Conservation (phyloP, 2,113 vertebrate species). For the Leptodactylus fuscus region DNA sequence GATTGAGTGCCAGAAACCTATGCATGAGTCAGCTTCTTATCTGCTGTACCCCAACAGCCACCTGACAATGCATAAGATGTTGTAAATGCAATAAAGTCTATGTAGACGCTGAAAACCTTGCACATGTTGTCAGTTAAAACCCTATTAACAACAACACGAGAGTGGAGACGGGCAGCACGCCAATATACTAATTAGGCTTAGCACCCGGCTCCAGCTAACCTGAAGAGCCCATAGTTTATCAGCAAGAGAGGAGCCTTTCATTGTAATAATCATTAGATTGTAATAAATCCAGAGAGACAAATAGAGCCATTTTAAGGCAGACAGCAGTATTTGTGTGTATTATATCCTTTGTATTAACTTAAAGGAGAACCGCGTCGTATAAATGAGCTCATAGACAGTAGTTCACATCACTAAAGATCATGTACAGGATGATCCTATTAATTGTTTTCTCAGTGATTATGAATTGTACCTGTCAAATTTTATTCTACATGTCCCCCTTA, state of each 20-base stretch:
- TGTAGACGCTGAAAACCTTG: neutral
- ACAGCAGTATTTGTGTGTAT: conserved; percentile 11
- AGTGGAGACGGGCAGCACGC: conserved; percentile 31
- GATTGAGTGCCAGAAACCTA: neutral
- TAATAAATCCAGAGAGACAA: conserved; percentile 37
- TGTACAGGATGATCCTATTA: too few relatives aligned
- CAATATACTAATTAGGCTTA: conserved; percentile 28
- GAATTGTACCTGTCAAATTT: too few relatives aligned
- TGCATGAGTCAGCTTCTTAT: neutral
- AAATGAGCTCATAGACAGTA: too few relatives aligned
- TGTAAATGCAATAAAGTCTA: neutral
- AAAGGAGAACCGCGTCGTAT: neutral
- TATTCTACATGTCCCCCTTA: too few relatives aligned
- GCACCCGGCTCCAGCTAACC: conserved; percentile 49
- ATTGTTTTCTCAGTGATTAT: too few relatives aligned
- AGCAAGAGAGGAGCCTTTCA: conserved; percentile 17
- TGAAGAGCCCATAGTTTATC: conserved; percentile 23
- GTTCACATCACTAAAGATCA: too few relatives aligned
- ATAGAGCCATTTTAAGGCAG: conserved; percentile 28
- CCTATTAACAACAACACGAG: conserved; percentile 29
- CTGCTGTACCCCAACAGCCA: neutral
- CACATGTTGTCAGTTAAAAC: conserved; percentile 9
- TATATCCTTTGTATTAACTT: neutral
- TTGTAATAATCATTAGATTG: conserved; percentile 35
- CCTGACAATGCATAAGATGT: neutral